Percentiles rank a stretch among this genome's conserved stretches.
Conservation (phyloP, 2,888 invertebrate species). For the Cordilura impudica region DNA sequence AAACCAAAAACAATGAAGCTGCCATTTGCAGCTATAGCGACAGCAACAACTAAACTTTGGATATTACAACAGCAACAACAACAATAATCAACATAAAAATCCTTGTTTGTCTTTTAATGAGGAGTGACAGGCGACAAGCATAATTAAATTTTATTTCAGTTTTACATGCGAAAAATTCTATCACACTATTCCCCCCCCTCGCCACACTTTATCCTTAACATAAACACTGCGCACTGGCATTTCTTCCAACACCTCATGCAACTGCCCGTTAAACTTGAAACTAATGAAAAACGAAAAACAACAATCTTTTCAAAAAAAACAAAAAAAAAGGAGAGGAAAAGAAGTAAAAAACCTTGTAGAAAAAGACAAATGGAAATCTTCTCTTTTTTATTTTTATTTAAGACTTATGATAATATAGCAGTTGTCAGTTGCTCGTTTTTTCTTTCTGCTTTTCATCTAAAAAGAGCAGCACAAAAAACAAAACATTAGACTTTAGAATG, state of each 20-base stretch:
- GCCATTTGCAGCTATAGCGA: background rate
- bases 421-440: background rate
- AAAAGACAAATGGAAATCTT: background rate
- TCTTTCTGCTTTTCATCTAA: background rate
- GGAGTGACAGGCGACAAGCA: slow-evolving; percentile 76
- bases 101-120: slow-evolving; percentile 69
- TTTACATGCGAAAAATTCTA: slow-evolving; percentile 70
- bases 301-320: background rate
- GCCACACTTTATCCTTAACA: background rate
- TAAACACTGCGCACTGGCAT: background rate
- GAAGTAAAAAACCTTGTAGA: no score
- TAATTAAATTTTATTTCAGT: slow-evolving; percentile 76
- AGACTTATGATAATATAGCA: background rate
- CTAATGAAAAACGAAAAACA: background rate
- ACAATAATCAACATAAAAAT: slow-evolving; percentile 32
- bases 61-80: slow-evolving; percentile 1
- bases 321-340: background rate
- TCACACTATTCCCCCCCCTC: slow-evolving; percentile 25
- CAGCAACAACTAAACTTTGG: slow-evolving; percentile 36
- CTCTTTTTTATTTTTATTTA: no score
- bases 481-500: background rate
- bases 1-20: slow-evolving; percentile 7
- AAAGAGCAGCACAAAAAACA: no score
- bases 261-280: slow-evolving; percentile 40
- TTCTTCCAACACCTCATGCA: slow-evolving; percentile 2